A percentile compares a stretch with the other conserved stretches of the same genome.
phyloP scores from a whole-genome alignment of 2,888 invertebrate species.

The Gasteruption jaculator region DNA sequence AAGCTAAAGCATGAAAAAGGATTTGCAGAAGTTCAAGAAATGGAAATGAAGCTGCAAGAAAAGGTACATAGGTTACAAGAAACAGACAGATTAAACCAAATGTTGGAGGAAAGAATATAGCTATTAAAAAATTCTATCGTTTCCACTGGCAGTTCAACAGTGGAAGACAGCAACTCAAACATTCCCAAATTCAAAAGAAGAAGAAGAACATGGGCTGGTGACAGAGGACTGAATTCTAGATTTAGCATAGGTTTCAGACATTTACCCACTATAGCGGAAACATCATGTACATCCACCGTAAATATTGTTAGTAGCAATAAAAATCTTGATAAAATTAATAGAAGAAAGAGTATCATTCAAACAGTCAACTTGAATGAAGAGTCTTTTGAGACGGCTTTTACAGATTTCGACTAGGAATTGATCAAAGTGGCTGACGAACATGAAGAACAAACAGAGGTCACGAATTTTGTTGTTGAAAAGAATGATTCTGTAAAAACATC shows the following conservation, averaged over 20 bases:
- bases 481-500: too few species aligned
- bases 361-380: conserved; percentile 23
- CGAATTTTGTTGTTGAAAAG: conserved; percentile 14
- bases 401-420: conserved; percentile 48
- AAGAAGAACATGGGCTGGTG: conserved; percentile 44
- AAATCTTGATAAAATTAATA: conserved; percentile 16
- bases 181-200: conserved; percentile 34
- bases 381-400: conserved; percentile 38
- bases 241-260: too few species aligned
- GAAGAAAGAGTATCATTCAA: conserved; percentile 32
- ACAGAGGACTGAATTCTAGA: too few species aligned
- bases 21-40: conserved; percentile 33
- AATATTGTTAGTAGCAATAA: conserved; percentile 31
- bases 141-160: conserved; percentile 23
- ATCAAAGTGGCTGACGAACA: conserved; percentile 37
- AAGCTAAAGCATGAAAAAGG: conserved; percentile 25
- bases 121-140: conserved; percentile 39
- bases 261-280: conserved; percentile 25
- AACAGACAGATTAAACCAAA: conserved; percentile 35
- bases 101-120: conserved; percentile 43
- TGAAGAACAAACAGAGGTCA: too few species aligned
- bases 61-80: conserved; percentile 32
- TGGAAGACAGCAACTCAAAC: conserved; percentile 20
- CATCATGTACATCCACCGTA: too few species aligned
- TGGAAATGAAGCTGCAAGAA: conserved; percentile 38